phyloP scores from a whole-genome alignment of 2,797 vertebrate species.

The Falco columbarius region DNA sequence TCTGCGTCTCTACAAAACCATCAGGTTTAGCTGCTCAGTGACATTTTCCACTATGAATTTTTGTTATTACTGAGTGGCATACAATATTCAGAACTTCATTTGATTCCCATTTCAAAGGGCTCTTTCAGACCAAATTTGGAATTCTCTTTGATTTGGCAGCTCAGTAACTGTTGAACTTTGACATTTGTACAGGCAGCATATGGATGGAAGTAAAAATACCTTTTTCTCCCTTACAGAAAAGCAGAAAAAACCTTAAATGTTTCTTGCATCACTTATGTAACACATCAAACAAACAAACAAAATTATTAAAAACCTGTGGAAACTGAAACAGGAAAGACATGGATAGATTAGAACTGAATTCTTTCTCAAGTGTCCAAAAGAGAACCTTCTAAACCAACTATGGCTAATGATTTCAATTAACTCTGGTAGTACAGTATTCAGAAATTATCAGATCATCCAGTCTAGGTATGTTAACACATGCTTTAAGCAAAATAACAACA shows the following conservation, averaged over 20 bases:
- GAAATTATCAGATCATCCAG: background rate
- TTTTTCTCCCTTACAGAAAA: background rate
- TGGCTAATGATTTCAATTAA: background rate
- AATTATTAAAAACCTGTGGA: background rate
- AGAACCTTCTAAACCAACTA: background rate
- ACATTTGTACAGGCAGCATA: background rate
- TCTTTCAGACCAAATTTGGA: background rate
- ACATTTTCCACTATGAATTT: background rate
- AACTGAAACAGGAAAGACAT: background rate
- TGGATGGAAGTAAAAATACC: background rate
- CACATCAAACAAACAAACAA: background rate
- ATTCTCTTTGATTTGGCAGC: slow-evolving; percentile 4
- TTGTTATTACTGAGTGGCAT: background rate
- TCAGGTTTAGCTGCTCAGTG: background rate
- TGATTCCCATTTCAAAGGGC: background rate
- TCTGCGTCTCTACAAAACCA: background rate
- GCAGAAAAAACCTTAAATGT: background rate
- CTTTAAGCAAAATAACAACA: background rate
- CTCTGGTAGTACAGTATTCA: background rate
- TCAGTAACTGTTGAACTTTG: background rate
- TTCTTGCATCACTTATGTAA: background rate
- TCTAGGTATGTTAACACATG: rapidly evolving
- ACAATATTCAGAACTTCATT: slow-evolving; percentile 21
- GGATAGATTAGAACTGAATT: background rate
- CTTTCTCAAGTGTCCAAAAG: background rate